phyloP scores from a whole-genome alignment of 37 sponge, comb jelly and placozoan species.

The Beroe forskalii region DNA sequence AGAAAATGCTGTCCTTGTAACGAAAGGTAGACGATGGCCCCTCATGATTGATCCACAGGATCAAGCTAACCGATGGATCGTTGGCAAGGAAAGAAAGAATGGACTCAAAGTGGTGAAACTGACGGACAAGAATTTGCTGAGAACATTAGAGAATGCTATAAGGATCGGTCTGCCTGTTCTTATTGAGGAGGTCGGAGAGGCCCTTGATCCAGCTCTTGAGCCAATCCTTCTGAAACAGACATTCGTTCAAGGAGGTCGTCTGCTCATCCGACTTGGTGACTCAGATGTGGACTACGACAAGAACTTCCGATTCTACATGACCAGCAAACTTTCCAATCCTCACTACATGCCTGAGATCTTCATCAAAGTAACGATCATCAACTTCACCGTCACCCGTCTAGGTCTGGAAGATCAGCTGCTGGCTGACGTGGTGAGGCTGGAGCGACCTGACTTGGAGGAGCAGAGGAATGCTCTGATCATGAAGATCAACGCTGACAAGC shows the following conservation, averaged over 20 bases:
- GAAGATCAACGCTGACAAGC: conserved; percentile 90
- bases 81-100: conserved; percentile 86
- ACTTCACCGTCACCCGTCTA: conserved; percentile 95
- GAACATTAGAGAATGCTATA: conserved; percentile 98
- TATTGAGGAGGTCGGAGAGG: conserved; percentile 94
- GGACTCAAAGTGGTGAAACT: conserved; percentile 96
- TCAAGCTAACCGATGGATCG: conserved; percentile 94
- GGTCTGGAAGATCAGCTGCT: conserved; percentile 99
- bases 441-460: conserved; percentile 92
- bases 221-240: conserved; percentile 96
- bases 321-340: conserved; percentile 95
- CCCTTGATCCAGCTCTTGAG: conserved; percentile 95
- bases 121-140: conserved; percentile 92
- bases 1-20: conserved; percentile 97
- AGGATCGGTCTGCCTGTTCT: conserved; percentile 95
- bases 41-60: conserved; percentile 99
- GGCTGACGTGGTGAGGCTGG: conserved; percentile 95
- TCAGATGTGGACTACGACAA: conserved; percentile 98
- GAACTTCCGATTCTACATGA: conserved; percentile 99
- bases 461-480: conserved; percentile 91
- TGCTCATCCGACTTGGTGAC: conserved; percentile 95
- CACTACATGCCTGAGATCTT: conserved; percentile 99
- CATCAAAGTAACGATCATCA: conserved; percentile 99
- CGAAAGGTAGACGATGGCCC: conserved; percentile 94
- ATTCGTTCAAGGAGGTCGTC: conserved; percentile 90